Evolutionary conservation across 1,140 invertebrate genomes (phyloP), one percentile per base, ranked within the genome.

Genomic region (Limonius californicus): DNA sequence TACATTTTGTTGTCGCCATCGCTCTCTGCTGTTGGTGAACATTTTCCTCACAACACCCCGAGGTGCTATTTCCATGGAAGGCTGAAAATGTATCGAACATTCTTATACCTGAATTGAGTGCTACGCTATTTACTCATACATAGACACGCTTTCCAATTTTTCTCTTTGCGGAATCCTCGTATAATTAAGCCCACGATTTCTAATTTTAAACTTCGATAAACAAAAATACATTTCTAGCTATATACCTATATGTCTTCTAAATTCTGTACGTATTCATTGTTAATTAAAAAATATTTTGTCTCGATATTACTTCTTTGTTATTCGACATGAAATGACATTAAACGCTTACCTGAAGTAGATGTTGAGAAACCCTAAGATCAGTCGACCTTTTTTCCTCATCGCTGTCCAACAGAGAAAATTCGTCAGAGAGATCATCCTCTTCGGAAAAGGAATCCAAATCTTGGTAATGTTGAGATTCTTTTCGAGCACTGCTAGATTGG

Each of bases 1-100:
- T 0, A 96, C 94, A 74, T 97, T 97, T 73, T 98, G 95, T 73
- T 98, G 95, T 0, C 95, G 81, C 92, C 94, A 97, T 11, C 95
- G 81, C 77, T 98, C 95, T 0, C 95, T 83, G 45, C 88, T 95
- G 78, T 97, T 98, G 6, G 94, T 97, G 73, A 95, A 97, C 35
- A 94, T 85, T 73, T 97, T 94, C 23, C 89, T 84, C 0, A 88
- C 86, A 0, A 82, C 68, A 19, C 74, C 75, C 23, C 69, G 59
- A 8, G 55, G n/a, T 43, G 66, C 61, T 14, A 69, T 23, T 54
- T 74, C 70, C 43, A 68, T 60, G 9, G 66, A 54, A 19, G 66
- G 32, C 68, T 72, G 54, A 43, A 69, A 62, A 18, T 39, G 7
- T 12, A 39, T 39, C n/a, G n/a, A 39, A 39, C n/a, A 27, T 27